phyloP scores from a whole-genome alignment of 2,113 vertebrate species.

The Centropus bengalensis region DNA sequence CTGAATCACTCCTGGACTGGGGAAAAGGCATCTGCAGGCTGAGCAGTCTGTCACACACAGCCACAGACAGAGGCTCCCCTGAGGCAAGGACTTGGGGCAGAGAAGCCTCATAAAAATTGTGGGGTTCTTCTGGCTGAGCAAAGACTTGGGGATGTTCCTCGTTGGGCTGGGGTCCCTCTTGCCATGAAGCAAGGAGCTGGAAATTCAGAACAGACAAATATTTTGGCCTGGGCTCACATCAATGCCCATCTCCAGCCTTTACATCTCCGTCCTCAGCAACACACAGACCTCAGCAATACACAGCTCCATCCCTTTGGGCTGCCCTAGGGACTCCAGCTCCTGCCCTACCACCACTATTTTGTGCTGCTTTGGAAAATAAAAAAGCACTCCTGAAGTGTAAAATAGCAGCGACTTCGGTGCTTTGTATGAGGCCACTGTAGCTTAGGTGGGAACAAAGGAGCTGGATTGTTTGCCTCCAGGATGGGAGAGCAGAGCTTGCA shows the following conservation, averaged over 20 bases:
- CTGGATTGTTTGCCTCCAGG: conserved; percentile 14
- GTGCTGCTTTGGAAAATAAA: background rate
- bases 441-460: conserved; percentile 38
- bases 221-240: background rate
- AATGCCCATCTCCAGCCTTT: background rate
- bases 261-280: background rate
- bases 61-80: background rate
- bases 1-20: background rate
- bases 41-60: background rate
- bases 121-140: background rate
- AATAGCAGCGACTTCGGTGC: background rate
- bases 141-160: background rate
- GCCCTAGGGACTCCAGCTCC: background rate
- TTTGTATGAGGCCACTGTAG: background rate
- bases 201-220: background rate
- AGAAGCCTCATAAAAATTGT: background rate
- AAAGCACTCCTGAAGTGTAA: background rate
- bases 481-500: conserved; percentile 42
- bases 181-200: background rate
- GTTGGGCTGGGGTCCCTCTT: background rate
- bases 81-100: background rate
- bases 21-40: background rate
- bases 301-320: fast-evolving
- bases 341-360: fast-evolving
- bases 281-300: background rate